Percentiles rank a stretch among this genome's conserved stretches.
Conservation (phyloP, 2,797 vertebrate genomes). For the Champsocephalus esox region DNA sequence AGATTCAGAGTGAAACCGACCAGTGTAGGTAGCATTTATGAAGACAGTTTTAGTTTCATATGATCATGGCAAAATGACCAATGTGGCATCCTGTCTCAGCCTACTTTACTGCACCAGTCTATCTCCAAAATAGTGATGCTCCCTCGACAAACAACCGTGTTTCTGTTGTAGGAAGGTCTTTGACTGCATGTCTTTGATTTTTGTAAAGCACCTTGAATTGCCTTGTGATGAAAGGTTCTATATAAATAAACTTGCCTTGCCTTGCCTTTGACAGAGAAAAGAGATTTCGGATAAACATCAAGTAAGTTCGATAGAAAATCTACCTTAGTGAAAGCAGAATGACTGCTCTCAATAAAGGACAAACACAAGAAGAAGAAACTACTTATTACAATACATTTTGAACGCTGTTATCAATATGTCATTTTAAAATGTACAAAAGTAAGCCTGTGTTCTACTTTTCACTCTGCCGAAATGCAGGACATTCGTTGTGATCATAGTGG, state of each 20-base stretch:
- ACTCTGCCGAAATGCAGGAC: not conserved
- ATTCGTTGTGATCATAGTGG: not conserved
- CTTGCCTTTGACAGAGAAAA: not conserved
- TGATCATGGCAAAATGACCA: not conserved
- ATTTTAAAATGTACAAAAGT: not conserved
- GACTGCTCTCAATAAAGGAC: not conserved
- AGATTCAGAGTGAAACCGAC: conserved; percentile 11
- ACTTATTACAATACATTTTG: not conserved
- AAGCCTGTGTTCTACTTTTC: not conserved
- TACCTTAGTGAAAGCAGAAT: not conserved
- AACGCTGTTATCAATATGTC: not conserved
- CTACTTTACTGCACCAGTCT: not conserved
- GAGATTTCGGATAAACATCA: not conserved
- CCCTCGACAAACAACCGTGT: too few relatives aligned
- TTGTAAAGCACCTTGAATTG: too few relatives aligned
- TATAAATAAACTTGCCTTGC: too few relatives aligned
- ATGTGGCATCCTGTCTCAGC: conserved; percentile 1
- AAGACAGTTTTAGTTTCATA: not conserved
- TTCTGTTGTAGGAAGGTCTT: not conserved
- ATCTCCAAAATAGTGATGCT: not conserved
- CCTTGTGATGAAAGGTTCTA: too few relatives aligned
- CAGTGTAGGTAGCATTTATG: not conserved
- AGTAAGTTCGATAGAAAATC: not conserved
- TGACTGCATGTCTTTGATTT: not conserved
- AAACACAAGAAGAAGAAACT: not conserved